Conservation (phyloP, 2,797 vertebrate species). For the Syngnathus acus region DNA sequence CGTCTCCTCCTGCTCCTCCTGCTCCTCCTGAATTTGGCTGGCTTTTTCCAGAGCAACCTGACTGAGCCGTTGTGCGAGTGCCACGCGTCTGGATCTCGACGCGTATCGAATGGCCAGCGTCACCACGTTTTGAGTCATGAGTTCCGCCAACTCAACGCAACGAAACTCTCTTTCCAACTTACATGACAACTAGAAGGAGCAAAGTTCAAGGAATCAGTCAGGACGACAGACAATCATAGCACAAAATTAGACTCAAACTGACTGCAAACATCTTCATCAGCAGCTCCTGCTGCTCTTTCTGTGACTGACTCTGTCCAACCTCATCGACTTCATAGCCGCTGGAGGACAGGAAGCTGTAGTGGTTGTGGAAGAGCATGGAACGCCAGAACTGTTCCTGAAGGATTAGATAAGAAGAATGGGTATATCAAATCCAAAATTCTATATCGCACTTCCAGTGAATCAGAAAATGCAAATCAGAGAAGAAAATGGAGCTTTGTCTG, state of each 20-base stretch:
- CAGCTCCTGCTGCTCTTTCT: slow-evolving; percentile 90
- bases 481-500: neutral
- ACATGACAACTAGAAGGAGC: slow-evolving; percentile 79
- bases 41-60: slow-evolving; percentile 83
- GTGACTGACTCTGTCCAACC: slow-evolving; percentile 64
- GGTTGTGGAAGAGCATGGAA: slow-evolving; percentile 81
- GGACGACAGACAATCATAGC: neutral
- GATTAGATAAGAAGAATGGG: neutral
- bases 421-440: neutral
- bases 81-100: slow-evolving; percentile 81
- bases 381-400: slow-evolving; percentile 90
- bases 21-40: slow-evolving; percentile 56
- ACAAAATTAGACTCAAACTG: slow-evolving; percentile 48
- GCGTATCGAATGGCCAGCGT: slow-evolving; percentile 88
- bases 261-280: slow-evolving; percentile 98
- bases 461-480: neutral
- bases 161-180: slow-evolving; percentile 91
- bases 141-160: slow-evolving; percentile 84
- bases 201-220: neutral
- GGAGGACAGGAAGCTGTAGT: slow-evolving; percentile 79
- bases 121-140: slow-evolving; percentile 85
- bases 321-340: slow-evolving; percentile 84
- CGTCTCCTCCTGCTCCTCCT: slow-evolving; percentile 63
- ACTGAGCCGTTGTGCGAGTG: slow-evolving; percentile 82
- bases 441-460: neutral